A percentile compares a stretch with the other conserved stretches of the same genome.
These are phyloP conservation scores for Sternarchorhynchus goeldii DNA, from an alignment of 2,797 vertebrate genomes.

Conservation along the genomic window DNA sequence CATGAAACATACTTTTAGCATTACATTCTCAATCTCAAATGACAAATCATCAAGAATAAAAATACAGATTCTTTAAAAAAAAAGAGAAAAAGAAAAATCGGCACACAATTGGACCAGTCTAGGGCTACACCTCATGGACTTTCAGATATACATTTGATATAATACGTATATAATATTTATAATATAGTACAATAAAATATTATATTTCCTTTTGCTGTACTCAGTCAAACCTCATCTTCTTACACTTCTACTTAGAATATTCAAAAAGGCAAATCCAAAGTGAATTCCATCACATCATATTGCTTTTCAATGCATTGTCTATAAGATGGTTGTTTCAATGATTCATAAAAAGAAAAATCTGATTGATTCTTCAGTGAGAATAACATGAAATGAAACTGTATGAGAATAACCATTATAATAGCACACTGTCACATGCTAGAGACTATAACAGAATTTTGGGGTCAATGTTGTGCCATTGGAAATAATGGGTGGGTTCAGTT, in stretches of 20 bases:
- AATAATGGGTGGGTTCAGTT: constrained; percentile 45
- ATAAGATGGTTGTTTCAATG: not conserved
- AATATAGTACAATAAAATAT: constrained; percentile 44
- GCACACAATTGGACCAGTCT: constrained; percentile 19
- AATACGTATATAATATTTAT: constrained; percentile 50
- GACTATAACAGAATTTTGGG: too few relatives aligned
- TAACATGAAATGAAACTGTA: too few relatives aligned
- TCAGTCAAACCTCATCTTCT: not conserved
- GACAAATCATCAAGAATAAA: constrained; percentile 40
- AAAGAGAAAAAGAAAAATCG: constrained; percentile 51
- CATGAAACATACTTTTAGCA: constrained; percentile 42
- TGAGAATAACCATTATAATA: not conserved
- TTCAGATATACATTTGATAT: constrained; percentile 52
- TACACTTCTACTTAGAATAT: constrained; percentile 30
- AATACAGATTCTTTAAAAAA: constrained; percentile 65
- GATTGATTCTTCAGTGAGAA: too few relatives aligned
- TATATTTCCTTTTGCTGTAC: constrained; percentile 45
- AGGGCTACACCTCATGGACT: constrained; percentile 59
- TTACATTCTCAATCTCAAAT: constrained; percentile 65
- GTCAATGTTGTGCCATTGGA: too few relatives aligned
- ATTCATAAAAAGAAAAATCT: too few relatives aligned
- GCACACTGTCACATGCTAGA: not conserved
- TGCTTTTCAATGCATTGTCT: constrained; percentile 62
- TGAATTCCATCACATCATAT: constrained; percentile 66
- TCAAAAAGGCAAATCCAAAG: constrained; percentile 57